Evolutionary conservation across 2,113 vertebrate genomes (phyloP).

Genomic region (Gopherus flavomarginatus): DNA sequence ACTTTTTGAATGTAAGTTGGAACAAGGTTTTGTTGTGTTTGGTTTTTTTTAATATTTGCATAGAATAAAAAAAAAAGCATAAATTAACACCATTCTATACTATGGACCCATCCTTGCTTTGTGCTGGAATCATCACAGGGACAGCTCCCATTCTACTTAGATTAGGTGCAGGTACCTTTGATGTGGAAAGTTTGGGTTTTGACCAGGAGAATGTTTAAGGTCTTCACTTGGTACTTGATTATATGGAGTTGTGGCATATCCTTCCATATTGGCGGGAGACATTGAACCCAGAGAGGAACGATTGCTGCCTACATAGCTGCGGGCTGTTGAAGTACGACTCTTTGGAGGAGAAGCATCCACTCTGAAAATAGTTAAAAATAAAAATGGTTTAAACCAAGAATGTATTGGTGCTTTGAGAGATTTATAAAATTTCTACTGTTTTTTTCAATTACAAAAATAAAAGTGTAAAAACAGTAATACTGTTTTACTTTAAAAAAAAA

Average conservation of each 20-base stretch:
- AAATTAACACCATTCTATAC: conserved; percentile 84
- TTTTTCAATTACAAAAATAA: not conserved
- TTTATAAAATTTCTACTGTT: not conserved
- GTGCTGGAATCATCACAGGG: conserved; percentile 97
- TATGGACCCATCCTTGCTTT: conserved; percentile 97
- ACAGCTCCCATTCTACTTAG: conserved; percentile 98
- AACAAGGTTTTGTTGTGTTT: not conserved
- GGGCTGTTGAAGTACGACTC: conserved; percentile 93
- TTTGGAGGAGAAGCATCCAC: conserved; percentile 97
- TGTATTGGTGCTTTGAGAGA: not conserved
- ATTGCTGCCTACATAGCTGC: conserved; percentile 96
- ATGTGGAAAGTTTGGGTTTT: conserved; percentile 79
- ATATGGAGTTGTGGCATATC: conserved; percentile 92
- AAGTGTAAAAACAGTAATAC: not conserved
- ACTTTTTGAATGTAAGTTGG: conserved; percentile 53
- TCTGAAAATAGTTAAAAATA: conserved; percentile 75
- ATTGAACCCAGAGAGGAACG: conserved; percentile 97
- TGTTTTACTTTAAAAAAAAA: not conserved
- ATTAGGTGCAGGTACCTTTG: conserved; percentile 92
- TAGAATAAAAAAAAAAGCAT: conserved; percentile 50
- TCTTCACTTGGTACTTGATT: conserved; percentile 95
- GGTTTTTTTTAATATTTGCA: conserved; percentile 37
- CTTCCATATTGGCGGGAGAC: conserved; percentile 97
- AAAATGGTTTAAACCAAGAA: not conserved
- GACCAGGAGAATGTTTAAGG: conserved; percentile 85